phyloP scores from a whole-genome alignment of 2,797 vertebrate genomes.

The Acipenser oxyrinchus region DNA sequence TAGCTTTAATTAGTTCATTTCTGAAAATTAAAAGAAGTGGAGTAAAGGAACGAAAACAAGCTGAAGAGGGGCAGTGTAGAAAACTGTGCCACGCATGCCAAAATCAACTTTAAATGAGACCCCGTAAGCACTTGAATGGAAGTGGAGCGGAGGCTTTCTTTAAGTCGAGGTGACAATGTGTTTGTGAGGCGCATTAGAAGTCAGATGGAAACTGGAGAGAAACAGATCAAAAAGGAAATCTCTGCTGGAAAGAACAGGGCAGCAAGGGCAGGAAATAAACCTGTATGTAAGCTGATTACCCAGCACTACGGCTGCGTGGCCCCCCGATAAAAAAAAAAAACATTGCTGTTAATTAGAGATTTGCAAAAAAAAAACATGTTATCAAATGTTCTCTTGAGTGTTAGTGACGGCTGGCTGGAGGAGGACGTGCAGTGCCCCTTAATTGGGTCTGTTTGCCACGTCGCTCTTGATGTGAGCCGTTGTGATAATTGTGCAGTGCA shows the following conservation, averaged over 20 bases:
- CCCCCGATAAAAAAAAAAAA: slow-evolving; percentile 24
- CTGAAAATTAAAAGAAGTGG: slow-evolving; percentile 19
- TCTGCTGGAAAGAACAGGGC: slow-evolving; percentile 54
- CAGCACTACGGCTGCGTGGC: slow-evolving; percentile 36
- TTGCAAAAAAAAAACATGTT: slow-evolving; percentile 57
- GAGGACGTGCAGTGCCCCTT: slow-evolving; percentile 60
- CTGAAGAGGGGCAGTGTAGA: slow-evolving; percentile 35
- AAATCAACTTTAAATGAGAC: slow-evolving; percentile 42
- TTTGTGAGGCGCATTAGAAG: slow-evolving; percentile 56
- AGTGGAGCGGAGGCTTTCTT: slow-evolving; percentile 28
- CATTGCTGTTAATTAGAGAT: slow-evolving; percentile 68
- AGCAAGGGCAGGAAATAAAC: slow-evolving; percentile 68
- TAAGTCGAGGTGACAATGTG: slow-evolving; percentile 59
- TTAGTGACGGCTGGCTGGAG: slow-evolving; percentile 76
- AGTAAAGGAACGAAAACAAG: slow-evolving; percentile 30
- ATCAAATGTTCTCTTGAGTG: slow-evolving; percentile 68
- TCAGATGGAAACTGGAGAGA: slow-evolving; percentile 63
- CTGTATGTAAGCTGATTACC: slow-evolving; percentile 76
- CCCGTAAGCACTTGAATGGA: slow-evolving; percentile 40
- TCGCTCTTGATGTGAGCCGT: slow-evolving; percentile 61
- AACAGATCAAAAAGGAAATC: slow-evolving; percentile 63
- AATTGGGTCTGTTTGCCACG: slow-evolving; percentile 75
- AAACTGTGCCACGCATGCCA: slow-evolving; percentile 36
- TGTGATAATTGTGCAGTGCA: slow-evolving; percentile 67
- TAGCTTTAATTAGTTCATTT: too few species aligned